Evolutionary conservation across 2,113 vertebrate genomes (phyloP), one percentile per base, ranked within the genome.

Genomic region (Tupaia tana): DNA sequence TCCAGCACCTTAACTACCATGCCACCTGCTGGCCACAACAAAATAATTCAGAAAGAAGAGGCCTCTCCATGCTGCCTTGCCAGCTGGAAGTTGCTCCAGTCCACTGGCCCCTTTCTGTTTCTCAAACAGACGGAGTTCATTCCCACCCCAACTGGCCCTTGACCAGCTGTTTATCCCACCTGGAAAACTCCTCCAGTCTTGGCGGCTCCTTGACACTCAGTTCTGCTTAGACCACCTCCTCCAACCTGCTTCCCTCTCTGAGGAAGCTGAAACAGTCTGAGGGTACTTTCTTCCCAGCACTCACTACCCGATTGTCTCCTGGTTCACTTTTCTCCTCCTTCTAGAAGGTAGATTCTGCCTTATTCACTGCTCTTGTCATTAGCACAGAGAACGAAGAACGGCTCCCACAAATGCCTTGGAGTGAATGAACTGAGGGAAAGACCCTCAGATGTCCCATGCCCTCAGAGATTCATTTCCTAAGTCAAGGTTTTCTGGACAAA

Each of bases 401-500:
- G 2, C 34, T 19, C 75, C 59, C 86, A 12, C 84, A 64, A 24
- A 9, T 43, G 34, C 75, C 74, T 94, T 83, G 66, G 52, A 83
- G n/a, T 61, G 58, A 77, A 59, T 78, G 67, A 73, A 43, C 34
- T 82, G 56, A 63, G 29, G 85, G n/a, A 64, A 86, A 71, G 34
- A 61, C 56, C 59, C 64, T 83, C 31, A 61, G 66, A 58, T 84
- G 77, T 73, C 86, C 73, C 25, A 79, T 9, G 15, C 24, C 16
- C 29, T 75, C 81, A 31, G 73, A 31, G 58, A 11, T 66, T 58
- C 56, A 61, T 88, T 77, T 64, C 74, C 80, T 69, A 73, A 79
- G 34, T 95, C 83, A 71, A 93, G 64, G 59, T 78, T 81, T 27
- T 91, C 29, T 89, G 75, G 64, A 63, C 64, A 93, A 87, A 92